Conservation (phyloP, 2,797 vertebrate species). For the Sebastes goodei region DNA sequence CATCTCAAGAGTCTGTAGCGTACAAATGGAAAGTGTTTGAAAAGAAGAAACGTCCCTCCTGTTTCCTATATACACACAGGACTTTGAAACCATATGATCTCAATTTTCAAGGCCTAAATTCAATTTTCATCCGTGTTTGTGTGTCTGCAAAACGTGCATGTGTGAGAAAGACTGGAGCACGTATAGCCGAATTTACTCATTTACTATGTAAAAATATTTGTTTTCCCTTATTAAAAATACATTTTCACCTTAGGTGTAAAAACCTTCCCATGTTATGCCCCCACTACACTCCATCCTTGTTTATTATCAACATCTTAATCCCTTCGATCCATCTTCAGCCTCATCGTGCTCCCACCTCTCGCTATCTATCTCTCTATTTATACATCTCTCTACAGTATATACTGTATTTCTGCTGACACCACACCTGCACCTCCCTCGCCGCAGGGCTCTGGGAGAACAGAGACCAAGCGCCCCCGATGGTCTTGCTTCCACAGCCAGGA, state of each 20-base stretch:
- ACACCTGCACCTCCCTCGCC: constrained; percentile 50
- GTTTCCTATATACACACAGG: background rate
- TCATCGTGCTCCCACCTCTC: constrained; percentile 33
- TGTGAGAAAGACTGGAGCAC: background rate
- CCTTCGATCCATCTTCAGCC: constrained; percentile 49
- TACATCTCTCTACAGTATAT: constrained; percentile 50
- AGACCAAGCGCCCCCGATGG: constrained; percentile 52
- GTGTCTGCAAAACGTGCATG: background rate
- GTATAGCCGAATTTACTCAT: background rate
- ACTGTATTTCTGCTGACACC: constrained; percentile 66
- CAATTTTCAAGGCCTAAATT: background rate
- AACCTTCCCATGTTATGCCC: constrained; percentile 4
- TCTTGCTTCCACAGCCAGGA: constrained; percentile 51
- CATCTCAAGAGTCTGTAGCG: background rate
- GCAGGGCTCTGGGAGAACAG: constrained; percentile 55
- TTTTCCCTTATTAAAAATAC: constrained; percentile 19
- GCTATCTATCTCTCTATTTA: constrained; percentile 67
- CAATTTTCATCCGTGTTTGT: constrained; percentile 11
- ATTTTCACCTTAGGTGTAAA: background rate
- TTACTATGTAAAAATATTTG: background rate
- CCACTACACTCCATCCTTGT: background rate
- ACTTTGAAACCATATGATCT: background rate
- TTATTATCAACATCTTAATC: constrained; percentile 68
- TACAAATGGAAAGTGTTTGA: constrained; percentile 31
- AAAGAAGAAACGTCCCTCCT: constrained; percentile 2